Percentiles rank a stretch among this genome's conserved stretches.
phyloP scores from a whole-genome alignment of 2,113 vertebrate genomes.

The Xenopus borealis region DNA sequence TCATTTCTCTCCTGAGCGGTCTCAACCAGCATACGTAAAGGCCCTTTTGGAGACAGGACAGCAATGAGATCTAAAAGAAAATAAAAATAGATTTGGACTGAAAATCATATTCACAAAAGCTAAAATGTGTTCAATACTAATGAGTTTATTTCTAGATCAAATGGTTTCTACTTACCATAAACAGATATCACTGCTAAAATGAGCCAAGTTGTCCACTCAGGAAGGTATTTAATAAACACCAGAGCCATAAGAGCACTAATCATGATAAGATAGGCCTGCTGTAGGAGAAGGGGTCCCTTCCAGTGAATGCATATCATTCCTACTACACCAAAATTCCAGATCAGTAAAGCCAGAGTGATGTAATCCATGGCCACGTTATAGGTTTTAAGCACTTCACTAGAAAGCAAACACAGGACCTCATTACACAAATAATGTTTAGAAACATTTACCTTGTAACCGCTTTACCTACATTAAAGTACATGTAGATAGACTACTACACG shows the following conservation, averaged over 20 bases:
- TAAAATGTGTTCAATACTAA: no score
- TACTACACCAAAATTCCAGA: slow-evolving; percentile 98
- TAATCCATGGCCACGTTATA: slow-evolving; percentile 98
- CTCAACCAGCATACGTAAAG: slow-evolving; percentile 94
- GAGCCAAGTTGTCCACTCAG: slow-evolving; percentile 98
- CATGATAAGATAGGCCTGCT: slow-evolving; percentile 99
- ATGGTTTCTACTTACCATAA: slow-evolving; percentile 76
- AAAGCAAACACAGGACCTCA: background rate
- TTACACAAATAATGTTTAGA: background rate
- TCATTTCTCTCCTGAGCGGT: slow-evolving; percentile 98
- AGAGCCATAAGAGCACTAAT: slow-evolving; percentile 98
- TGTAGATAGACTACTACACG: no score
- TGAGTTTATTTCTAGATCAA: no score
- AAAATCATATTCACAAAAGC: background rate
- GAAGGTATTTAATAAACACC: slow-evolving; percentile 98
- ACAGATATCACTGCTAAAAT: slow-evolving; percentile 95
- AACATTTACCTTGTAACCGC: no score
- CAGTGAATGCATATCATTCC: slow-evolving; percentile 98
- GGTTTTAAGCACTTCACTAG: slow-evolving; percentile 94
- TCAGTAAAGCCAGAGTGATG: slow-evolving; percentile 83
- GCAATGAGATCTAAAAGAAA: slow-evolving; percentile 83
- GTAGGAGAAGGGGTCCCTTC: slow-evolving; percentile 93
- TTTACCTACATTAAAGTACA: no score
- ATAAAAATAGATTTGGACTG: background rate
- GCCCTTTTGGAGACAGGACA: slow-evolving; percentile 94